These are phyloP conservation scores for Taenioides sp. DNA, from an alignment of 2,797 vertebrate genomes.

Conservation along the genomic window DNA sequence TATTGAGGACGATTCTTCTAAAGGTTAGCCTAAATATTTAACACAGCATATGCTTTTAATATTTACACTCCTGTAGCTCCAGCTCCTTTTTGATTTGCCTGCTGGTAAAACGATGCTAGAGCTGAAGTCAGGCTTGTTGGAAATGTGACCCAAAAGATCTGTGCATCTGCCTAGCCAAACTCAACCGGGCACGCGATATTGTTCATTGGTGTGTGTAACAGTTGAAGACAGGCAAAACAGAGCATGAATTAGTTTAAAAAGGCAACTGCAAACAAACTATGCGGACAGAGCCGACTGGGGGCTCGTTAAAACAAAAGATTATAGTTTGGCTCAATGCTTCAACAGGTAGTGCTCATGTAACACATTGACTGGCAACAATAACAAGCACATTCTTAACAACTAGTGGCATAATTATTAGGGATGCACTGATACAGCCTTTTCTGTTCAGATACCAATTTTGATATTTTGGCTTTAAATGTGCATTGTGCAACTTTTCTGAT, in stretches of 20 bases:
- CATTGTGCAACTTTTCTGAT: no score
- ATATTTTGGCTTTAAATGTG: no score
- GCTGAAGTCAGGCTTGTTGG: slow-evolving; percentile 10
- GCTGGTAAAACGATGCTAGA: slow-evolving; percentile 1
- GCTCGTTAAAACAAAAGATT: slow-evolving; percentile 15
- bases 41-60: background rate
- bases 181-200: slow-evolving; percentile 17
- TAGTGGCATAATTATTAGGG: no score
- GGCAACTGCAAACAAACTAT: slow-evolving; percentile 3
- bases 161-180: slow-evolving; percentile 35
- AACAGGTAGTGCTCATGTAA: slow-evolving; percentile 19
- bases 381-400: background rate
- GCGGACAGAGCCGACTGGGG: background rate
- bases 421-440: no score
- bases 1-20: slow-evolving; percentile 95
- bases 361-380: background rate
- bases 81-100: slow-evolving; percentile 3
- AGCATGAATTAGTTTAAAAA: slow-evolving; percentile 9
- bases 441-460: no score
- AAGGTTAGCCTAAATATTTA: slow-evolving; percentile 78
- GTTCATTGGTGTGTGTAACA: slow-evolving; percentile 16
- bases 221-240: slow-evolving; percentile 32
- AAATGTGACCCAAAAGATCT: slow-evolving; percentile 18
- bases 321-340: slow-evolving; percentile 7
- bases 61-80: background rate